Base-by-base conservation (phyloP, 2,113 vertebrate genomes). In the Megalops atlanticus region DNA sequence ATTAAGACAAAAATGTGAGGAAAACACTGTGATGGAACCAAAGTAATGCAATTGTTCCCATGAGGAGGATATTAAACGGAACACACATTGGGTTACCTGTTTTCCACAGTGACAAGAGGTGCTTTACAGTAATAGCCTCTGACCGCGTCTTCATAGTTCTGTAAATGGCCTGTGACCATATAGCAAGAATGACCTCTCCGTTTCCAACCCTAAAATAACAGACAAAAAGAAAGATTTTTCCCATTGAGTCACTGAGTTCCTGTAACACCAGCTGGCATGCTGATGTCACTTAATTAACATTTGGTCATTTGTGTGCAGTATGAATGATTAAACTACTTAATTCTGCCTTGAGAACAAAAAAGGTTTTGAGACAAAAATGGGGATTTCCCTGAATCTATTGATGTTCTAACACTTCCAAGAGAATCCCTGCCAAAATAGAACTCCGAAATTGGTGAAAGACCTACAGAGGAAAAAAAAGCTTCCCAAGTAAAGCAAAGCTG, bases 61-160 rank as follows among this genome's bases (percentile, higher is more conserved):
- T 27, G 24, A 64, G 58, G 24, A n/a, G 31, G 6, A 10, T 8
- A n/a, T 64, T 24, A 64, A 24, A 58, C 18, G n/a, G 39, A 82
- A 64, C 1, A 27, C 27, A 70, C 38, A 12, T 35, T 54, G 39
- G 45, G 69, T 77, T 92, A 98, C 97, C 96, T 97, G 95, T 95
- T 96, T 76, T 92, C 91, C 85, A 98, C 86, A n/a, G 93, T 96
- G n/a, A 94, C 92, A 80, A 97, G 96, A 79, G 92, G 90, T 78
- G 95, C 91, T 74, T 94, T 94, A 90, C 97, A 99, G 93, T 96
- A 96, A 89, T 96, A 98, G 74, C 96, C 96, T 85, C 85, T 92
- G 79, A 89, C 85, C 38, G 95, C 95, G 1, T 96, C 91, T 24
- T 94, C 89, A 89, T 93, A 97, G 80, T 83, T 97, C 92, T 96